Percentiles rank a stretch among this genome's conserved stretches.
These are phyloP conservation scores for Lasiurus borealis DNA, from an alignment of 2,113 vertebrate genomes.

Conservation along the genomic window DNA sequence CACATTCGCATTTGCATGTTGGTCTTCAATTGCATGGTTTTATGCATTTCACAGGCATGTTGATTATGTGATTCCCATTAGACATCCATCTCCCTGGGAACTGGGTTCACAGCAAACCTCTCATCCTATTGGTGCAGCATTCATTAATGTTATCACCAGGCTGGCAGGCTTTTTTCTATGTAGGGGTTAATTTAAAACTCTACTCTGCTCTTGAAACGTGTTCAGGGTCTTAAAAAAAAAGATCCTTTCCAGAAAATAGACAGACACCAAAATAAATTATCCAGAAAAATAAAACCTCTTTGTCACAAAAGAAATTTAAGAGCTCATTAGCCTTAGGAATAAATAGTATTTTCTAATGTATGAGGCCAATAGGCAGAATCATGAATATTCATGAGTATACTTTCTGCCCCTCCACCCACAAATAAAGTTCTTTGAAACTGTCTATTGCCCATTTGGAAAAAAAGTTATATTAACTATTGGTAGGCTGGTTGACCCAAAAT, in stretches of 20 bases:
- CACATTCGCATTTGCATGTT: neutral
- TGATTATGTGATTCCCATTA: neutral
- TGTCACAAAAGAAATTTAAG: slow-evolving; percentile 61
- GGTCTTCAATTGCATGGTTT: neutral
- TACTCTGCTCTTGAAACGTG: slow-evolving; percentile 20
- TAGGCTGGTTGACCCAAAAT: neutral
- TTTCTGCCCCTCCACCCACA: slow-evolving; percentile 12
- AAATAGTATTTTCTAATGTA: slow-evolving; percentile 51
- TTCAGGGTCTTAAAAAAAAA: slow-evolving; percentile 37
- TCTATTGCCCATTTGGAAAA: neutral
- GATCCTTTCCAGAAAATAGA: slow-evolving; percentile 63
- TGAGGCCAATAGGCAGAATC: neutral
- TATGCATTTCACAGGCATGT: neutral
- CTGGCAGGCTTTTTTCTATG: neutral
- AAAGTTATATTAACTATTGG: neutral
- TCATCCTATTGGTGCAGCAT: neutral
- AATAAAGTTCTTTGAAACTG: neutral
- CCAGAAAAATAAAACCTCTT: slow-evolving; percentile 68
- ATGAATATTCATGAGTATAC: slow-evolving; percentile 59
- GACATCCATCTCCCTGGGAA: neutral
- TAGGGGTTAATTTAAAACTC: neutral
- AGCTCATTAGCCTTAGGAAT: slow-evolving; percentile 60
- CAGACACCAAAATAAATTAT: slow-evolving; percentile 64
- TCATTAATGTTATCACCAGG: neutral
- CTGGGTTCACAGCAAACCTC: neutral